Conservation (phyloP, 2,888 invertebrate genomes). For the Polyploca ridens region DNA sequence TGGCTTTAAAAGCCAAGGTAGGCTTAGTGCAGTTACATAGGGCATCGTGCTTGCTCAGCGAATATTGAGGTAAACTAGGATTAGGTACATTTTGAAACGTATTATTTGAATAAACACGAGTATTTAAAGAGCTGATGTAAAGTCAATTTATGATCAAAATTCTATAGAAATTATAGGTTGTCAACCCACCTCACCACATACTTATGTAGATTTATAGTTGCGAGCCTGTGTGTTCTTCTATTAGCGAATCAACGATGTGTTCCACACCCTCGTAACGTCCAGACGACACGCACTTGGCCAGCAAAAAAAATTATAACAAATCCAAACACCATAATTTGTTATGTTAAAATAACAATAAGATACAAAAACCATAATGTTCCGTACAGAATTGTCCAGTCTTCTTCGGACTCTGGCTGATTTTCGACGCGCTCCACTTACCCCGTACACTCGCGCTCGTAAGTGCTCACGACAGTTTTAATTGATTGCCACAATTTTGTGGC, state of each 20-base stretch:
- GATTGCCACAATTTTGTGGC: constrained; percentile 9
- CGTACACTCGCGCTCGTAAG: constrained; percentile 47
- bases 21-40: not conserved
- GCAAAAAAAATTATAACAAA: too few relatives aligned
- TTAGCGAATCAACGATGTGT: too few relatives aligned
- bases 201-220: too few relatives aligned
- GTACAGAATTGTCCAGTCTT: constrained; percentile 63
- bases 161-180: too few relatives aligned
- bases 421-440: constrained; percentile 72
- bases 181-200: too few relatives aligned
- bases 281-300: too few relatives aligned
- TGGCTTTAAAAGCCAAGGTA: not conserved
- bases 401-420: constrained; percentile 75
- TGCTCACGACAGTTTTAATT: constrained; percentile 18
- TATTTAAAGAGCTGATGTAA: too few relatives aligned
- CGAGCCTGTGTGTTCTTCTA: too few relatives aligned
- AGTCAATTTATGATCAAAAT: too few relatives aligned
- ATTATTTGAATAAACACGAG: too few relatives aligned
- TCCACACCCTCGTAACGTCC: too few relatives aligned
- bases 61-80: not conserved
- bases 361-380: constrained; percentile 35
- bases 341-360: constrained; percentile 16
- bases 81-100: too few relatives aligned
- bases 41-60: not conserved
- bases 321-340: not conserved